Conservation (phyloP, 2,888 invertebrate genomes). For the Phengaris arion region DNA sequence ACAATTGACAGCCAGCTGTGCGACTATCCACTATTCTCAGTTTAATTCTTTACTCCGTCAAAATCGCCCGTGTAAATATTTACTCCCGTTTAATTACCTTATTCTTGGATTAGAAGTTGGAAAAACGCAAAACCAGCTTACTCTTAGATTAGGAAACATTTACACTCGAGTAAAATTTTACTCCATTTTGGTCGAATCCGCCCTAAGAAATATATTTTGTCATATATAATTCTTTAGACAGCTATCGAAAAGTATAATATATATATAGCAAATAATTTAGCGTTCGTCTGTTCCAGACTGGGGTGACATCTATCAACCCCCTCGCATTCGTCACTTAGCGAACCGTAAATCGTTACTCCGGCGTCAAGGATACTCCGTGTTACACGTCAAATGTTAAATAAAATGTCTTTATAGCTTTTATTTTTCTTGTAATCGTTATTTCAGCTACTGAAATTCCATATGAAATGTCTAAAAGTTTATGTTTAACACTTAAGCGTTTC, state of each 20-base stretch:
- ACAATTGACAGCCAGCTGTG: no score
- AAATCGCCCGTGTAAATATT: no score
- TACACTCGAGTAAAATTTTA: no score
- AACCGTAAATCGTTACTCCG: slow-evolving; percentile 43
- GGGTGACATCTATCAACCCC: slow-evolving; percentile 47
- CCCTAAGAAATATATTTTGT: background rate
- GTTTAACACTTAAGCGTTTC: background rate
- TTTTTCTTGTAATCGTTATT: slow-evolving; percentile 21
- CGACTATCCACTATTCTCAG: no score
- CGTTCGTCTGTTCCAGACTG: slow-evolving; percentile 35
- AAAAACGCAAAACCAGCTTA: no score
- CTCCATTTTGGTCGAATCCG: no score
- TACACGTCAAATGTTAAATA: slow-evolving; percentile 19
- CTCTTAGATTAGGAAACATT: no score
- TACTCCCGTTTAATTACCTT: no score
- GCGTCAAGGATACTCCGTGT: slow-evolving; percentile 35
- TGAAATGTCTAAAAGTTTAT: background rate
- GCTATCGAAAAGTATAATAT: slow-evolving; percentile 15
- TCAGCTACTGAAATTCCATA: background rate
- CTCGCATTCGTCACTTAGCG: slow-evolving; percentile 46
- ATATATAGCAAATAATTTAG: slow-evolving; percentile 34
- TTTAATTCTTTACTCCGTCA: no score
- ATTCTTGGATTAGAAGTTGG: no score
- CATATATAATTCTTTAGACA: background rate
- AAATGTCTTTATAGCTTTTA: slow-evolving; percentile 13